Conservation (phyloP, 2,888 invertebrate species). For the Hirtodrosophila alboralis region DNA sequence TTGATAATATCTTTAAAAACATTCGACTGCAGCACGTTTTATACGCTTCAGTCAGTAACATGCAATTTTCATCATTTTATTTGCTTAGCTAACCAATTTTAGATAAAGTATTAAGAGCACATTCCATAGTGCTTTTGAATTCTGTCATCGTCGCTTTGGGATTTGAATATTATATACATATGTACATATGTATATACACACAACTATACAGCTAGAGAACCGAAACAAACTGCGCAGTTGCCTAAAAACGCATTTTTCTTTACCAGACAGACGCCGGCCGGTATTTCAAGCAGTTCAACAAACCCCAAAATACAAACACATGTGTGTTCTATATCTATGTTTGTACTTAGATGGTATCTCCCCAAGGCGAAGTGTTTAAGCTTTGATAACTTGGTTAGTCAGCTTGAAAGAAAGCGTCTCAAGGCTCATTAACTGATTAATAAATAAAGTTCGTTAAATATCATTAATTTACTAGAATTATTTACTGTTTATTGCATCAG, state of each 20-base stretch:
- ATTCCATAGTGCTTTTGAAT: constrained; percentile 1
- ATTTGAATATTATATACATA: too few species aligned
- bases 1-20: too few species aligned
- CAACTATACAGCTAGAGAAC: constrained; percentile 5
- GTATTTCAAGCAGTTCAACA: constrained; percentile 46
- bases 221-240: constrained; percentile 47
- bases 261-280: constrained; percentile 40
- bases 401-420: constrained; percentile 21
- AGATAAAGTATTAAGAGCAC: too few species aligned
- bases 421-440: constrained; percentile 39
- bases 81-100: too few species aligned
- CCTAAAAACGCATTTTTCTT: constrained; percentile 30
- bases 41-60: too few species aligned
- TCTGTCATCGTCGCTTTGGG: constrained; percentile 23
- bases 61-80: too few species aligned
- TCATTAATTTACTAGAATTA: constrained; percentile 18
- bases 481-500: constrained; percentile 33
- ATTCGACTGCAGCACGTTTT: too few species aligned
- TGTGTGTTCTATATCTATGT: not conserved
- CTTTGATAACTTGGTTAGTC: constrained; percentile 33
- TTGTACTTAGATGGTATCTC: constrained; percentile 6
- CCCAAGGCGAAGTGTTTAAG: constrained; percentile 33
- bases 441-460: constrained; percentile 8
- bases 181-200: not conserved
- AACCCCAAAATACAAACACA: constrained; percentile 16